phyloP scores from a whole-genome alignment of 2,113 vertebrate species.

The Mormyrus lacerda region DNA sequence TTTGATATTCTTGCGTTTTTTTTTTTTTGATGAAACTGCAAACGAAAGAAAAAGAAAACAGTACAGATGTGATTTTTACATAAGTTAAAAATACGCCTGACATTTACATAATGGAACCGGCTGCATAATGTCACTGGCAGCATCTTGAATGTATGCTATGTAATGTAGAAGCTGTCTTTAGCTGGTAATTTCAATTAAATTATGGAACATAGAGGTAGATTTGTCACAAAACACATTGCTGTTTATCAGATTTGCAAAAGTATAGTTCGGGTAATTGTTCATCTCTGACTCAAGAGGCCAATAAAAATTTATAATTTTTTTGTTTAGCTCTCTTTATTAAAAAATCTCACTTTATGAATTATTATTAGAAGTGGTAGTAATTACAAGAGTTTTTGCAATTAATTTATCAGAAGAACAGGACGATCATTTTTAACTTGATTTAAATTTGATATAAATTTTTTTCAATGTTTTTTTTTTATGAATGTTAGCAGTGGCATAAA shows the following conservation, averaged over 20 bases:
- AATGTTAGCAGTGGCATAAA: neutral
- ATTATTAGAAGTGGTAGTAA: neutral
- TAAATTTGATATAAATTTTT: too few species aligned
- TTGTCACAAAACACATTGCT: neutral
- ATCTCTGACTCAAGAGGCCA: neutral
- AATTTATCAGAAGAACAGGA: neutral
- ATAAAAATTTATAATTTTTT: neutral
- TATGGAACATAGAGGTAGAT: conserved; percentile 48
- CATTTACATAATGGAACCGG: conserved; percentile 40
- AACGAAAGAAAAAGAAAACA: conserved; percentile 19
- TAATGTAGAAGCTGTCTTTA: conserved; percentile 57
- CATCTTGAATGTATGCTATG: conserved; percentile 61
- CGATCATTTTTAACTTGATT: neutral
- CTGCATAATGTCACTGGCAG: conserved; percentile 39
- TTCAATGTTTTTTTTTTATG: neutral
- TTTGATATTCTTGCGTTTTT: neutral
- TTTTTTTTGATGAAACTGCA: neutral
- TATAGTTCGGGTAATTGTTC: neutral
- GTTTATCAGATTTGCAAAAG: neutral
- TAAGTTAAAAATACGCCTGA: conserved; percentile 60
- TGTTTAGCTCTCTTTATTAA: neutral
- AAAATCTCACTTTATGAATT: neutral
- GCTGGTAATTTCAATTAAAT: conserved; percentile 52
- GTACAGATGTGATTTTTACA: conserved; percentile 31
- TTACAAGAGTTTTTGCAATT: neutral